Base-by-base conservation (phyloP, 1,140 invertebrate species). In the Gonatopus flavifemur region DNA sequence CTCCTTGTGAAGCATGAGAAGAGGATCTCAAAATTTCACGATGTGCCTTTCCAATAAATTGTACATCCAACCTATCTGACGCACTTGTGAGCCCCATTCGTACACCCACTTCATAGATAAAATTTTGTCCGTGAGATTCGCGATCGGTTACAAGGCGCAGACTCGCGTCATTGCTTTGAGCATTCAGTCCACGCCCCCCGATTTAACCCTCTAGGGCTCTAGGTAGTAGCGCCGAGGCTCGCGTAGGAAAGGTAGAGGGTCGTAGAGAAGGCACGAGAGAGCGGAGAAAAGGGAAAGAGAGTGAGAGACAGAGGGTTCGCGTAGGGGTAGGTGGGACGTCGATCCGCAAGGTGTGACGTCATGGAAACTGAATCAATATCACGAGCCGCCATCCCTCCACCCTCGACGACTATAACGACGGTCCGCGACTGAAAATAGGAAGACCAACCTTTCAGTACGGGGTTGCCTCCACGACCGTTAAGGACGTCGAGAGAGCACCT, bases 381-480 rank as follows among this genome's bases (percentile, higher is more conserved):
- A 49, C 55, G 15, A 9, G 25, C 18, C 12, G 48, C 59, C 51
- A 41, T 66, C 56, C 59, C 54, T 55, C 48, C 43, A 38, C 46
- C n/a, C n/a, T n/a, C n/a, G n/a, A n/a, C n/a, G n/a, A n/a, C n/a
- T n/a, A n/a, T n/a, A n/a, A n/a, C 43, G 31, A 16, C 54, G 51
- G 55, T 53, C 52, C 59, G 49, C 46, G 58, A 36, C 51, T 42
- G 53, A 47, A 62, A 51, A n/a, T 66, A 60, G 54, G 61, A 61
- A 64, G 53, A 58, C 55, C 52, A 59, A 52, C 49, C 42, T 59
- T 55, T 77, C 74, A 77, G 74, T 77, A 69, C 72, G 72, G 70
- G 70, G 69, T 74, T 66, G 72, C 67, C 69, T 66, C 69, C 68
- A 70, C 66, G 64, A 75, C 71, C 35, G 72, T 66, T 64, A 64